Evolutionary conservation across 1,140 invertebrate species (phyloP).

Genomic region (Drosophila auraria): DNA sequence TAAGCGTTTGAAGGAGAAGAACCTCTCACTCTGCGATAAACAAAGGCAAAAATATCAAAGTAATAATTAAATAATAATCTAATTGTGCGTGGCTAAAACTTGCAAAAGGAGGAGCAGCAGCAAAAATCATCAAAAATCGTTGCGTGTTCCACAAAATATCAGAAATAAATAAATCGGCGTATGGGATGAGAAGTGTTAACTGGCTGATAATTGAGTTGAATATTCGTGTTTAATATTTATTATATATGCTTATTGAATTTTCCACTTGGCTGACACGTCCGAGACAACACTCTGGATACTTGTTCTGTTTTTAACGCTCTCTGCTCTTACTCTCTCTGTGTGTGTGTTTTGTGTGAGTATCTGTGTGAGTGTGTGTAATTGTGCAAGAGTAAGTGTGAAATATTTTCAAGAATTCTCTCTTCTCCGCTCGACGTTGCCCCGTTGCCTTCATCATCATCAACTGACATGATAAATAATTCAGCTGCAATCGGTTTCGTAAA

Average conservation of each 20-base stretch:
- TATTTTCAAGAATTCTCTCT: slow-evolving; percentile 83
- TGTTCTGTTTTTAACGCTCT: slow-evolving; percentile 66
- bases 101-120: not conserved
- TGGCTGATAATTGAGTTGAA: slow-evolving; percentile 73
- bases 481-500: slow-evolving; percentile 79
- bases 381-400: slow-evolving; percentile 71
- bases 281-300: slow-evolving; percentile 40
- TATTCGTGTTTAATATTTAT: slow-evolving; percentile 80
- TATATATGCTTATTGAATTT: slow-evolving; percentile 78
- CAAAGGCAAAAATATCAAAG: slow-evolving; percentile 12
- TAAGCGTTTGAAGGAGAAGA: slow-evolving; percentile 30
- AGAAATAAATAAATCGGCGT: slow-evolving; percentile 37
- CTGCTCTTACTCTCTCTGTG: slow-evolving; percentile 38
- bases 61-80: slow-evolving; percentile 44
- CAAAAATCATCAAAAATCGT: slow-evolving; percentile 38
- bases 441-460: slow-evolving; percentile 45
- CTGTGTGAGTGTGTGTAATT: slow-evolving; percentile 19
- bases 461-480: slow-evolving; percentile 84
- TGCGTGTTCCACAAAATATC: slow-evolving; percentile 42
- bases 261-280: slow-evolving; percentile 60
- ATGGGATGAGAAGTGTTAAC: slow-evolving; percentile 69
- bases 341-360: slow-evolving; percentile 29
- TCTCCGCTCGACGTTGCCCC: slow-evolving; percentile 52
- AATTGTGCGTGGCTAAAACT: slow-evolving; percentile 76
- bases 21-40: slow-evolving; percentile 1